Percentiles rank a stretch among this genome's conserved stretches.
Evolutionary conservation across 2,888 invertebrate species (phyloP).

Genomic region (Slavum lentiscoides): DNA sequence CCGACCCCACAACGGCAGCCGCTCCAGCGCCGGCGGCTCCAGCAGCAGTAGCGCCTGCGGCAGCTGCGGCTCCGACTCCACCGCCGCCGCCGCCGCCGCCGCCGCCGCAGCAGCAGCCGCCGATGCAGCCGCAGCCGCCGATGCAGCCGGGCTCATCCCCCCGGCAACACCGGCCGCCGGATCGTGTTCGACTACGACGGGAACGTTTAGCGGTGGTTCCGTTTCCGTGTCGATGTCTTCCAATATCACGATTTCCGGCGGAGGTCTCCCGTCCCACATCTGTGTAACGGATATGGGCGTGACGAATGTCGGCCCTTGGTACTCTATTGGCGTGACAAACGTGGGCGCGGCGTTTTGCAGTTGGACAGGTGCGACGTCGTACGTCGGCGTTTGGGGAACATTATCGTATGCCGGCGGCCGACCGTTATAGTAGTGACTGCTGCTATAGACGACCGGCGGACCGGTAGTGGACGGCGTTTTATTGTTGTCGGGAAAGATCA

Average conservation of each 20-base stretch:
- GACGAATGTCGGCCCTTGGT: conserved; percentile 35
- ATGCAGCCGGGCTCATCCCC: conserved; percentile 54
- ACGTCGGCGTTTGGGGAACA: background rate
- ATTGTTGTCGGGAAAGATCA: conserved; percentile 24
- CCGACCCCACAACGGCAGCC: conserved; percentile 17
- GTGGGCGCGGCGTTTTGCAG: conserved; percentile 20
- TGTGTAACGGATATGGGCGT: conserved; percentile 45
- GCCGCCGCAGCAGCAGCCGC: conserved; percentile 44
- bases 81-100: conserved; percentile 53
- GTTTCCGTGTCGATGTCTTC: conserved; percentile 56
- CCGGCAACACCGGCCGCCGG: conserved; percentile 54
- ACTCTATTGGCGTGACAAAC: conserved; percentile 30
- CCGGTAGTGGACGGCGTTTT: background rate
- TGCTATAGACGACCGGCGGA: background rate
- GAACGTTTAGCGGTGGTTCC: conserved; percentile 58
- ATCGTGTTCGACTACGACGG: conserved; percentile 45
- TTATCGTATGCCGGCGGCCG: background rate
- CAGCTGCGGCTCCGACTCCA: conserved; percentile 39
- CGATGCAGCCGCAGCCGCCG: conserved; percentile 34
- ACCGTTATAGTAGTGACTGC: background rate
- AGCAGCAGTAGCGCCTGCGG: conserved; percentile 54
- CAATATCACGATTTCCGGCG: conserved; percentile 54
- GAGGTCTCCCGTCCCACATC: conserved; percentile 49
- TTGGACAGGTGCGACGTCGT: conserved; percentile 19
- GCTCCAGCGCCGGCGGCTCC: conserved; percentile 43